phyloP scores from a whole-genome alignment of 2,888 invertebrate species.

The Meiosimyza platycephala region DNA sequence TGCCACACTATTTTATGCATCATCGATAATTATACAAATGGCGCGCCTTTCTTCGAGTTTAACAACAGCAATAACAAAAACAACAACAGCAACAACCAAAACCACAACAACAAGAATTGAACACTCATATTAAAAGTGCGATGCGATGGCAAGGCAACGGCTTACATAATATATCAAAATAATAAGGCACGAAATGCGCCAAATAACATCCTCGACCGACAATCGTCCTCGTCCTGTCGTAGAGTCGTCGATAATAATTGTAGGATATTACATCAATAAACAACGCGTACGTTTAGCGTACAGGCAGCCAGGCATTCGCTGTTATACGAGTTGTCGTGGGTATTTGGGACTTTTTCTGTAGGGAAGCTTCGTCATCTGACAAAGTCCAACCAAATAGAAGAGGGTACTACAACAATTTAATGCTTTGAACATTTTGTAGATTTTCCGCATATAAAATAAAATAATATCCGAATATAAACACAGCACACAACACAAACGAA shows the following conservation, averaged over 20 bases:
- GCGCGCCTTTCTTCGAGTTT: conserved; percentile 12
- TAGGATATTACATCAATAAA: conserved; percentile 17
- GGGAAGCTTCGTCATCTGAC: too few relatives aligned
- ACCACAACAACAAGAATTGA: background rate
- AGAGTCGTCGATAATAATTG: conserved; percentile 28
- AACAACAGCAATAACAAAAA: conserved; percentile 1
- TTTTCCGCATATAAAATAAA: conserved; percentile 28
- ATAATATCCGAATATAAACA: conserved; percentile 23
- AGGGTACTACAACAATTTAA: background rate
- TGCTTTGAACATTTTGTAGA: conserved; percentile 7
- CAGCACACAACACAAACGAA: background rate
- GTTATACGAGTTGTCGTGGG: too few relatives aligned
- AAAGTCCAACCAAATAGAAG: background rate
- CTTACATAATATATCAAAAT: conserved; percentile 32
- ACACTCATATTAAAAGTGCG: conserved; percentile 11
- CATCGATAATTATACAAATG: conserved; percentile 28
- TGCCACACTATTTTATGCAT: conserved; percentile 5
- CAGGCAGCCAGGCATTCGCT: too few relatives aligned
- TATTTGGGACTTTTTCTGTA: too few relatives aligned
- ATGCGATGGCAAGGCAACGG: background rate
- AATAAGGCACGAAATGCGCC: conserved; percentile 24
- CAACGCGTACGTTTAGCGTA: background rate
- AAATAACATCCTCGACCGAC: conserved; percentile 4
- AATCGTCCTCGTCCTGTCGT: background rate
- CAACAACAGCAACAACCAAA: too few relatives aligned